Evolutionary conservation across 2,888 invertebrate species (phyloP).

Genomic region (Clanis bilineata): DNA sequence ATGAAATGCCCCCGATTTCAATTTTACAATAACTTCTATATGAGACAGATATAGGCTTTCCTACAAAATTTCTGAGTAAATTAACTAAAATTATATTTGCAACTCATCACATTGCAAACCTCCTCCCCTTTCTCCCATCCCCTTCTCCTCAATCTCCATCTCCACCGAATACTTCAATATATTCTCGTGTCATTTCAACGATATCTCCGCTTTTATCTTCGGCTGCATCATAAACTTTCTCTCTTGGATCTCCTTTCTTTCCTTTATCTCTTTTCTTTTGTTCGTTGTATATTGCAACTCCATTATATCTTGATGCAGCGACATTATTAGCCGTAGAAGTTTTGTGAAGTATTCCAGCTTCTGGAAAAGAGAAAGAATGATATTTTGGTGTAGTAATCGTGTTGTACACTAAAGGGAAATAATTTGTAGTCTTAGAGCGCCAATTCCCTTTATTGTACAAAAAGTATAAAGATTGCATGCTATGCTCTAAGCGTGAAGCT

Average conservation of each 20-base stretch:
- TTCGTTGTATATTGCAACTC: conserved; percentile 56
- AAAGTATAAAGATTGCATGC: conserved; percentile 63
- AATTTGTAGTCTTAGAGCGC: conserved; percentile 69
- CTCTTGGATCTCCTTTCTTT: not conserved
- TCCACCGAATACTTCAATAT: conserved; percentile 42
- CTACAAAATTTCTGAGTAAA: not conserved
- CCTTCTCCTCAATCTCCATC: conserved; percentile 39
- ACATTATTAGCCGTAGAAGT: conserved; percentile 71
- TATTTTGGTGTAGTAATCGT: conserved; percentile 45
- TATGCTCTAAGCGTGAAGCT: conserved; percentile 75
- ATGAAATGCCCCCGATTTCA: too few relatives aligned
- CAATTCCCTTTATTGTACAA: conserved; percentile 81
- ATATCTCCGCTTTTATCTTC: conserved; percentile 65
- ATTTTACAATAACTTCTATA: too few relatives aligned
- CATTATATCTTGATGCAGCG: conserved; percentile 70
- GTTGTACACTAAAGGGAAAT: conserved; percentile 82
- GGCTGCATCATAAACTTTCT: conserved; percentile 48
- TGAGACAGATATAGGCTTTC: too few relatives aligned
- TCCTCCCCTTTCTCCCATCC: conserved; percentile 24
- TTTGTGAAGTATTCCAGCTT: conserved; percentile 75
- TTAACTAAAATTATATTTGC: not conserved
- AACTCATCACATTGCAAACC: conserved; percentile 22
- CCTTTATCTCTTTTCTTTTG: not conserved
- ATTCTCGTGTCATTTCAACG: conserved; percentile 62
- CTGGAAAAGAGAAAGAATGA: conserved; percentile 45